Conservation (phyloP, 2,888 invertebrate species). For the Polia nebulosa region DNA sequence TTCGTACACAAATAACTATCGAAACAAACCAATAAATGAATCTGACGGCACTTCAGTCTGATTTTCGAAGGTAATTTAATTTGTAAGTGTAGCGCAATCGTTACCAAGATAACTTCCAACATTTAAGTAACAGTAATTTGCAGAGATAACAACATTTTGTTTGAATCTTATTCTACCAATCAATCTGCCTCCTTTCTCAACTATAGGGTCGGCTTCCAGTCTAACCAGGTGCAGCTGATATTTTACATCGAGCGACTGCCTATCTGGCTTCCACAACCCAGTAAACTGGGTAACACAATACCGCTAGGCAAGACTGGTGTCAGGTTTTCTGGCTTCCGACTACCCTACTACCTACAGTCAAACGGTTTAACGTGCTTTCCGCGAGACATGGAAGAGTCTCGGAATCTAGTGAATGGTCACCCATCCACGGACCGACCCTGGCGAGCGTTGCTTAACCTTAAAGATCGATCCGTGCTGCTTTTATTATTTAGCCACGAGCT, state of each 20-base stretch:
- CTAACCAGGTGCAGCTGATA: background rate
- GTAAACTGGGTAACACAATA: background rate
- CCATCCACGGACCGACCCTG: background rate
- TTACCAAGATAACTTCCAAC: slow-evolving; percentile 1
- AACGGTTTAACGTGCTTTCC: background rate
- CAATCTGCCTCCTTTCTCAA: background rate
- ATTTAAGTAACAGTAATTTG: slow-evolving; percentile 16
- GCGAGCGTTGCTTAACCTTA: background rate
- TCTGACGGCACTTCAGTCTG: background rate
- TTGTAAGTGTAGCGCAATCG: slow-evolving; percentile 26
- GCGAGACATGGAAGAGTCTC: background rate
- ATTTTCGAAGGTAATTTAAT: slow-evolving; percentile 5
- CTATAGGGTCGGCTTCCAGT: background rate
- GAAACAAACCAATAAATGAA: slow-evolving; percentile 20
- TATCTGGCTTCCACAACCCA: background rate
- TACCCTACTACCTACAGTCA: too few relatives aligned
- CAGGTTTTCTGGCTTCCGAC: too few relatives aligned
- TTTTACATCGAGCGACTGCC: background rate
- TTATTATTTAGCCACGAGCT: background rate
- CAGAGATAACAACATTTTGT: background rate
- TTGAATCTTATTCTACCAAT: background rate
- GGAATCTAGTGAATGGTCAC: background rate
- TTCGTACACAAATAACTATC: slow-evolving; percentile 3
- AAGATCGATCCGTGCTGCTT: background rate
- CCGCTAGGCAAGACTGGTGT: background rate